These are phyloP conservation scores for Prosopocoilus inquinatus DNA, from an alignment of 2,888 invertebrate species.

Conservation along the genomic window DNA sequence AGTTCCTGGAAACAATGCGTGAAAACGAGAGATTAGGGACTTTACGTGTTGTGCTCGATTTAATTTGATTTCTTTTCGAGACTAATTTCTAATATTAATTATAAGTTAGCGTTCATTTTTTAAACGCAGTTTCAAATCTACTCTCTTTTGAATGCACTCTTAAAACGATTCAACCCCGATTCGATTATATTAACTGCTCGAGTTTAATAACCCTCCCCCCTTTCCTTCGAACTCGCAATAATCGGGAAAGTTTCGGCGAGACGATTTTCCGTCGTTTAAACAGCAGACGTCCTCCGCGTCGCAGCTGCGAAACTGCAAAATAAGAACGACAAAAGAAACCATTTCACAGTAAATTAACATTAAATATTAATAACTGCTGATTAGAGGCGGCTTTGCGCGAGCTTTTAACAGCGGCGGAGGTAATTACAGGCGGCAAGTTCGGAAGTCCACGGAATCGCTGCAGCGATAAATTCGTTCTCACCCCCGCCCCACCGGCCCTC, in stretches of 20 bases:
- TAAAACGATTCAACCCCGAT: too few species aligned
- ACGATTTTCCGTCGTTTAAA: too few species aligned
- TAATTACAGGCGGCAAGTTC: slow-evolving; percentile 13
- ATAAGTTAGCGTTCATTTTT: too few species aligned
- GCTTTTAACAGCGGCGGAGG: slow-evolving; percentile 1
- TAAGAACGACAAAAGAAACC: not conserved
- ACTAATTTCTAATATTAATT: too few species aligned
- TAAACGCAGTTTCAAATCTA: not conserved
- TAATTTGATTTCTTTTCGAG: not conserved
- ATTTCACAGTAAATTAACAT: slow-evolving; percentile 4
- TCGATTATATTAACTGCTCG: too few species aligned
- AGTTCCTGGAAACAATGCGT: slow-evolving; percentile 61
- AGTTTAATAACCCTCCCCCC: not conserved
- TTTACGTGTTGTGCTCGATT: not conserved
- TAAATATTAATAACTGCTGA: slow-evolving; percentile 10
- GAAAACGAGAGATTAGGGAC: not conserved
- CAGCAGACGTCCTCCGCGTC: too few species aligned
- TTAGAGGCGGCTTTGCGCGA: slow-evolving; percentile 1
- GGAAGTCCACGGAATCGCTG: slow-evolving; percentile 15
- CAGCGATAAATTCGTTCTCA: slow-evolving; percentile 26
- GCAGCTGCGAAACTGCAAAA: not conserved
- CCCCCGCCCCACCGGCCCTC: slow-evolving; percentile 19
- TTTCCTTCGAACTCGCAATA: not conserved
- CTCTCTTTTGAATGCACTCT: not conserved
- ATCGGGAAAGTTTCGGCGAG: not conserved